Base-by-base conservation (phyloP, 2,797 vertebrate genomes). In the Pterois miles region DNA sequence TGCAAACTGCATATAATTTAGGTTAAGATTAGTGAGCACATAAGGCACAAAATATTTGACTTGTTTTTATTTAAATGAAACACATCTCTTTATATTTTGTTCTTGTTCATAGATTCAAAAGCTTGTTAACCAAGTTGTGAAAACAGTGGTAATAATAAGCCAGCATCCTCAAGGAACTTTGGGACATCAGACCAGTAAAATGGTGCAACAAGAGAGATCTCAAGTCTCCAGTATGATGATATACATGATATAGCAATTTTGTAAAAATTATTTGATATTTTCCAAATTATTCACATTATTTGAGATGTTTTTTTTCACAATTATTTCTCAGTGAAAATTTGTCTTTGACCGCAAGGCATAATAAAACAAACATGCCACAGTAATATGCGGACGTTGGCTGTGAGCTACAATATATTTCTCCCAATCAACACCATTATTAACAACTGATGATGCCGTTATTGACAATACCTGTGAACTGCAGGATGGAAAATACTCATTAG, bases 351-450 rank as follows among this genome's bases (percentile, higher is more conserved):
- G 16, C 11, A 1, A 82, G 71, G 53, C 62, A 70, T 66, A 70
- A 84, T 82, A 73, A 73, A 86, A 84, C 18, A 69, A 72, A 74
- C 20, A 54, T 5, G 52, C n/a, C 12, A 52, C 12, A 38, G 34
- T 69, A 78, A 81, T 78, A 53, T 46, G 72, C 63, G 63, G 52
- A 65, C 78, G 0, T 73, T 69, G 33, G n/a, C 79, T 65, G 38
- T 12, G 14, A 83, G 84, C 68, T 43, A 66, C 50, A 78, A 68
- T 67, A 36, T 12, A 84, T 65, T 64, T 68, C 46, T 79, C 69
- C 78, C 86, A 91, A 90, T 89, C 83, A 88, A 80, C 85, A 88
- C 87, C 76, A 59, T 89, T 66, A 79, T 18, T 54, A 88, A 69
- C 22, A 52, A 52, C 71, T 83, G 86, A 88, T 84, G 82, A 83